Evolutionary conservation across 2,888 invertebrate genomes (phyloP), one percentile per base, ranked within the genome.

Genomic region (Chelonus formosanus): DNA sequence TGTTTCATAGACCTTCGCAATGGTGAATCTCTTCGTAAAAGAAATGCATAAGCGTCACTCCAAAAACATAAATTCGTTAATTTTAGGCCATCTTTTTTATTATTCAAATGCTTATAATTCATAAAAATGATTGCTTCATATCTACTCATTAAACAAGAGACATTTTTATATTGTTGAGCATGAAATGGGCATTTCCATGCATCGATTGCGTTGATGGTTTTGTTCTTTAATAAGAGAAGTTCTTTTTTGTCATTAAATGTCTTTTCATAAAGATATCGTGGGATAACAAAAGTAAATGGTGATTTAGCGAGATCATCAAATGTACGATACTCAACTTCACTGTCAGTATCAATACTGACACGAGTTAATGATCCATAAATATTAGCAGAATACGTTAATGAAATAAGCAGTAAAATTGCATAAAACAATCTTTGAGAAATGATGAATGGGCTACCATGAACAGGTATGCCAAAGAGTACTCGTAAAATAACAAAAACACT

Each of bases 291-390:
- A 6, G 40, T 59, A 7, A 74, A 53, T 1, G 62, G 63, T 5
- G 71, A 67, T 1, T 63, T 8, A 36, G 71, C 71, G 3, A 74
- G 62, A 52, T 72, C 71, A 3, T 63, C 48, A 50, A 70, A 69
- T 4, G 61, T 63, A 3, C 7, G 1, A 7, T 71, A 67, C 2
- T 65, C 59, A 35, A 53, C 56, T 40, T 68, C 67, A 4, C 4
- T 43, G 3, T 58, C 52, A 0, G 6, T 45, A 10, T 55, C 40
- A 6, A 70, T 43, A 10, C 63, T 68, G 7, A 70, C 40, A 5
- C 66, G 31, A 2, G 70, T 71, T 4, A 74, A 60, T n/a, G 67
- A 59, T 3, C 48, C 64, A 48, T 70, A 72, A 54, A 72, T 68
- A 8, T 43, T 48, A n/a, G 70, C 55, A 3, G 70, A 57, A 44